phyloP scores from a whole-genome alignment of 2,113 vertebrate genomes.

The Brachirus orientalis region DNA sequence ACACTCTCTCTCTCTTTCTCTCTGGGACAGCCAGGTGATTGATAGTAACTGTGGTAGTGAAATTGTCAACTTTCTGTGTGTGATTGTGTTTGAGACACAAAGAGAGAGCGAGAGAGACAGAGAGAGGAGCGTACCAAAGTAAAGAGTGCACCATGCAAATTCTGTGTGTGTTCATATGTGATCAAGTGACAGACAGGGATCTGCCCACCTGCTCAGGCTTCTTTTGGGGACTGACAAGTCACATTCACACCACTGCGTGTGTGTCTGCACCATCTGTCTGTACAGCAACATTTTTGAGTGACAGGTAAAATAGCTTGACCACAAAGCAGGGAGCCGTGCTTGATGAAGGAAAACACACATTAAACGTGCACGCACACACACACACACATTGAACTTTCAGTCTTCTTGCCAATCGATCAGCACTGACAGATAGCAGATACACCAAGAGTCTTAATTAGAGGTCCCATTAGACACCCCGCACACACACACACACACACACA shows the following conservation, averaged over 20 bases:
- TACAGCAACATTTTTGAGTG: constrained; percentile 39
- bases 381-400: constrained; percentile 64
- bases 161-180: background rate
- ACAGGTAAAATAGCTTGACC: constrained; percentile 43
- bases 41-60: constrained; percentile 60
- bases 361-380: constrained; percentile 23
- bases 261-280: constrained; percentile 11
- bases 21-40: constrained; percentile 53
- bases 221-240: background rate
- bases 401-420: constrained; percentile 70
- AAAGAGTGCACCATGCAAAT: constrained; percentile 6
- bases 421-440: constrained; percentile 78
- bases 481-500: constrained; percentile 27
- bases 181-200: constrained; percentile 2
- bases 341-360: constrained; percentile 10
- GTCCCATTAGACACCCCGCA: constrained; percentile 67
- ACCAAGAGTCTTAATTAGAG: constrained; percentile 81
- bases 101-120: background rate
- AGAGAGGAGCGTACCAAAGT: background rate
- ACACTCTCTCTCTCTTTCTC: background rate
- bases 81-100: background rate
- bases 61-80: constrained; percentile 46
- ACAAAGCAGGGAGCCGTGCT: constrained; percentile 26
- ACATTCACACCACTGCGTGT: constrained; percentile 2
- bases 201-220: background rate